Conservation (phyloP, 2,113 vertebrate species). For the Heliornis fulica region DNA sequence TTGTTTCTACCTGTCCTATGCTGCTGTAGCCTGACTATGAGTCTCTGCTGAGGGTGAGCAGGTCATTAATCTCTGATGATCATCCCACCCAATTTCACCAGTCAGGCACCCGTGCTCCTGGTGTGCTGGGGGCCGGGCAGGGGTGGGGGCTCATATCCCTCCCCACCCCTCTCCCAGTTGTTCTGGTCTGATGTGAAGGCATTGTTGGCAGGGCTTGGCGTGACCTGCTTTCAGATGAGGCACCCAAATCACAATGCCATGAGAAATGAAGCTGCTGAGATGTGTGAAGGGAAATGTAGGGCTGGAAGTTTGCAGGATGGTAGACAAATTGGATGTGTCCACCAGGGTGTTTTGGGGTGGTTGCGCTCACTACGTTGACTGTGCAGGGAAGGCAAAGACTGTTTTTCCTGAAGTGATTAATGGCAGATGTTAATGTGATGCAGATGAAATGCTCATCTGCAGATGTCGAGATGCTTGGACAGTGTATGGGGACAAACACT, state of each 20-base stretch:
- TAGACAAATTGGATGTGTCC: neutral
- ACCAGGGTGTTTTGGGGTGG: neutral
- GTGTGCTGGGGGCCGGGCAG: accelerated
- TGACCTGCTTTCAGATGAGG: no score
- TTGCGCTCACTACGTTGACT: accelerated
- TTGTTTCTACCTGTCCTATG: neutral
- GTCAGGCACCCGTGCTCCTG: accelerated
- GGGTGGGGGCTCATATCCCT: neutral
- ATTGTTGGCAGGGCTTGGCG: accelerated
- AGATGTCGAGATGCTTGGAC: neutral
- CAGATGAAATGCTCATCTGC: neutral
- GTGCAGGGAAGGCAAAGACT: neutral
- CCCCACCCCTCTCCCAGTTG: neutral
- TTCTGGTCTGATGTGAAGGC: neutral
- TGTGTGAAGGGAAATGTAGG: neutral
- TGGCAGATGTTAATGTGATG: no score
- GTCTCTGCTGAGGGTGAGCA: neutral
- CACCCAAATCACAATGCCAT: accelerated
- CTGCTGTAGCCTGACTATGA: neutral
- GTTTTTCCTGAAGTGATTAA: neutral
- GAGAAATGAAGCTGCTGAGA: neutral
- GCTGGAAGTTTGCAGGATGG: neutral
- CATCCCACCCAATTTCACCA: neutral
- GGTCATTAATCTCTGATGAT: neutral
- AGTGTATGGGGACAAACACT: accelerated